Evolutionary conservation across 2,113 vertebrate genomes (phyloP), one percentile per base, ranked within the genome.

Genomic region (Prionailurus bengalensis): DNA sequence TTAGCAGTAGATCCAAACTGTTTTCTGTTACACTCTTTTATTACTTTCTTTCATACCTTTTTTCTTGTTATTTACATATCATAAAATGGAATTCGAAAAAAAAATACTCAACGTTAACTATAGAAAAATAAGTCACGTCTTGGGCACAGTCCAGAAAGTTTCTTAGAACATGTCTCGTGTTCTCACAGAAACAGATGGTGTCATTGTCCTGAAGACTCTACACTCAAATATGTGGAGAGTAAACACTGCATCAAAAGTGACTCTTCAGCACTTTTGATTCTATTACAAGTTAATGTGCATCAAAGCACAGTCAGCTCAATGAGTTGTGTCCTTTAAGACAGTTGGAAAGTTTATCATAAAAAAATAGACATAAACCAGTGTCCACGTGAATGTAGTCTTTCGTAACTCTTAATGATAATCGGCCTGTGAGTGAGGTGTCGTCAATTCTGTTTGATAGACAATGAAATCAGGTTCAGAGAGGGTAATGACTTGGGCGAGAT

Each of bases 121-220:
- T 68, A 84, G 36, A 42, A 91, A 96, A 96, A 82, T 93, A 96
- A 81, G 58, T 92, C 65, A 81, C 31, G 13, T 61, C 76, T 81
- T 93, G 33, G 33, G 23, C 51, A 48, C 16, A 71, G 27, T 74
- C 36, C 48, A 95, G 45, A 91, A 89, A 80, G 13, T 83, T 88
- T 53, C 36, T 51, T 36, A 51, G 31, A 63, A 21, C 29, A 73
- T 92, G 88, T 93, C 23, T 95, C 80, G 68, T 73, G 29, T 91
- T 93, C 19, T 73, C 21, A 36, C 74, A 21, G 93, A 92, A 88
- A 68, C 70, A 94, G 15, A 71, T 71, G 39, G 42, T 90, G 25
- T 82, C 63, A 15, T 39, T 79, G 27, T 61, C n/a, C 55, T 73
- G 4, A 73, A 85, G 42, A 73, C 3, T 86, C 45, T 89, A 66